Percentiles rank a stretch among this genome's conserved stretches.
Evolutionary conservation across 2,888 invertebrate genomes (phyloP).

Genomic region (Drosophila niveifrons): DNA sequence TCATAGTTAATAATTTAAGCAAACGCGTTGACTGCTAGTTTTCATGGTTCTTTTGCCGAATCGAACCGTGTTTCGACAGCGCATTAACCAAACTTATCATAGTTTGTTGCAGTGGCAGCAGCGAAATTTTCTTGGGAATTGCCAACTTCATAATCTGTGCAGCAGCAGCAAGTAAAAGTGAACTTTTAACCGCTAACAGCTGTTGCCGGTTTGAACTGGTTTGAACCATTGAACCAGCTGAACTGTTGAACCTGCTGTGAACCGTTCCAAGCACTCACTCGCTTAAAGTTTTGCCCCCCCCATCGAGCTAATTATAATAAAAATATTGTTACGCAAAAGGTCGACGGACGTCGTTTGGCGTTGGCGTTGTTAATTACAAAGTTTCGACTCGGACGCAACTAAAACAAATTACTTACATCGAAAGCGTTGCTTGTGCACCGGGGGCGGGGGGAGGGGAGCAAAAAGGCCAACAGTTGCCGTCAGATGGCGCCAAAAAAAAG

Average conservation of each 20-base stretch:
- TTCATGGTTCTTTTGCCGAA: background rate
- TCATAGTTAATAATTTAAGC: background rate
- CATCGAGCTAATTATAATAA: constrained; percentile 54
- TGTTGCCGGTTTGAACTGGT: constrained; percentile 18
- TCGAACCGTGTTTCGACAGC: background rate
- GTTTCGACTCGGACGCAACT: constrained; percentile 71
- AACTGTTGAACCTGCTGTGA: constrained; percentile 31
- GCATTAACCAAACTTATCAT: background rate
- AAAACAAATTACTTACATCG: constrained; percentile 62
- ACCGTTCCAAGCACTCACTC: constrained; percentile 18
- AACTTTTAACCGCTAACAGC: constrained; percentile 48
- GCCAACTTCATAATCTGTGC: constrained; percentile 10
- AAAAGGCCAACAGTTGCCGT: constrained; percentile 23
- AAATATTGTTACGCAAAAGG: constrained; percentile 61
- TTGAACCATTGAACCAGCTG: constrained; percentile 12
- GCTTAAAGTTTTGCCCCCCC: constrained; percentile 39
- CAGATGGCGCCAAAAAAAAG: constrained; percentile 23
- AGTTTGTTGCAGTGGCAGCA: background rate
- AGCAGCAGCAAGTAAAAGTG: constrained; percentile 14
- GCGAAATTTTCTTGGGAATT: background rate
- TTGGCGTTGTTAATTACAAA: constrained; percentile 71
- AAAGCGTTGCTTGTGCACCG: background rate
- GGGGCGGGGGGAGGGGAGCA: background rate
- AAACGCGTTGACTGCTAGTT: background rate
- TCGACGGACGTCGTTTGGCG: constrained; percentile 55